Evolutionary conservation across 2,797 vertebrate genomes (phyloP), one percentile per base, ranked within the genome.

Genomic region (Leptodactylus fallax): DNA sequence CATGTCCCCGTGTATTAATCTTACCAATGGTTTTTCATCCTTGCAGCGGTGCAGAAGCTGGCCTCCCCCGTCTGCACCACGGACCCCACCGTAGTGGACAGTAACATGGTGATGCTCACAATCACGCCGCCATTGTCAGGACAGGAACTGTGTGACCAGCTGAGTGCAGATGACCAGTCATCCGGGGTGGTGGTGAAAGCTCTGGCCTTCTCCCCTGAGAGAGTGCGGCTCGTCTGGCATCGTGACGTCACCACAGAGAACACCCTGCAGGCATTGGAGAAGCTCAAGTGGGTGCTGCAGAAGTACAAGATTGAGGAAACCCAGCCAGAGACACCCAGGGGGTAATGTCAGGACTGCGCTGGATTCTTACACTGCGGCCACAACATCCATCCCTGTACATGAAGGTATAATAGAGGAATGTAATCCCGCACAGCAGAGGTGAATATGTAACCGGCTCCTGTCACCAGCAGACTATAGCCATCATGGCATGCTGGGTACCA

Each of bases 201-300:
- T 90, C 94, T 94, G 16, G 95, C 96, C 6, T 92, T 96, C 90
- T 90, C 93, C 0, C 92, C 92, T 0, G 90, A 14, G 82, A 86
- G 91, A 0, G 90, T 97, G 21, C 91, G 95, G 0, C 93, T 96
- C 0, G 94, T 97, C 88, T 97, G 97, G 97, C 97, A 98, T 92
- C 88, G 93, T 0, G 92, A 92, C 0, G 7, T 98, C 90, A 96
- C 94, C 0, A 65, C 93, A 14, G 91, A 51, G 0, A 96, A 97
- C 90, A 97, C 96, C 0, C 91, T 93, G 82, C 92, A 96, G 7
- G 95, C 95, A 4, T 92, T 94, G 61, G 93, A 90, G 87, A 97
- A 98, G 90, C 93, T 97, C 93, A 92, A 91, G 11, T 95, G 95
- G 87, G 95, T 97, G 67, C 94, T 94, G 16, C 92, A 93, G 81